A percentile compares a stretch with the other conserved stretches of the same genome.
Evolutionary conservation across 2,113 vertebrate genomes (phyloP).

Genomic region (Ictalurus punctatus): DNA sequence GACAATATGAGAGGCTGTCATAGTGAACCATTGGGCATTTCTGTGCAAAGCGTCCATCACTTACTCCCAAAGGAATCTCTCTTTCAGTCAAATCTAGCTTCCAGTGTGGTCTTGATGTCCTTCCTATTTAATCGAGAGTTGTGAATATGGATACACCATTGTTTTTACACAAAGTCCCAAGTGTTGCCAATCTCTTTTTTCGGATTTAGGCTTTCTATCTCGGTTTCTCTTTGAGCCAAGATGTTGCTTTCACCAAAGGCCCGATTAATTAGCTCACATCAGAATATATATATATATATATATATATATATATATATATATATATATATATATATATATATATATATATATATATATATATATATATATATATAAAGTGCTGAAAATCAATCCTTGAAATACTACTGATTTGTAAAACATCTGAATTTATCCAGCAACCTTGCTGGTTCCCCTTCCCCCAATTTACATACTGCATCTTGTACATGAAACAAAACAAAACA

Average conservation of each 20-base stretch:
- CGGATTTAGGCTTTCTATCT: neutral
- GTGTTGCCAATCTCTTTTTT: neutral
- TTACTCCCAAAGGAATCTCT: neutral
- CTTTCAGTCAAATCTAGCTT: neutral
- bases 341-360: too few relatives aligned
- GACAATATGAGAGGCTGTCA: slow-evolving; percentile 5
- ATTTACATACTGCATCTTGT: neutral
- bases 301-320: too few relatives aligned
- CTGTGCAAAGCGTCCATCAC: neutral
- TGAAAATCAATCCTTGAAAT: neutral
- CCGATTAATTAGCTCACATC: neutral
- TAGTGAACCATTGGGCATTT: neutral
- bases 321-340: too few relatives aligned
- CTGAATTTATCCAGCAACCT: neutral
- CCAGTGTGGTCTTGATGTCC: neutral
- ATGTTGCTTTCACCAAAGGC: neutral
- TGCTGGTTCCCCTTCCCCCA: neutral
- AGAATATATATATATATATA: too few relatives aligned
- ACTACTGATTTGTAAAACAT: neutral
- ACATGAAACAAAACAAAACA: neutral
- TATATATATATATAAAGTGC: neutral
- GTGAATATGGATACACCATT: neutral
- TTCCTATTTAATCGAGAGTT: neutral
- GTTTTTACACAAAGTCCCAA: neutral
- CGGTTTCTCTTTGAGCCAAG: neutral